A percentile compares a stretch with the other conserved stretches of the same genome.
Conservation (phyloP, 1,140 invertebrate genomes). For the Aradophagus sp. region DNA sequence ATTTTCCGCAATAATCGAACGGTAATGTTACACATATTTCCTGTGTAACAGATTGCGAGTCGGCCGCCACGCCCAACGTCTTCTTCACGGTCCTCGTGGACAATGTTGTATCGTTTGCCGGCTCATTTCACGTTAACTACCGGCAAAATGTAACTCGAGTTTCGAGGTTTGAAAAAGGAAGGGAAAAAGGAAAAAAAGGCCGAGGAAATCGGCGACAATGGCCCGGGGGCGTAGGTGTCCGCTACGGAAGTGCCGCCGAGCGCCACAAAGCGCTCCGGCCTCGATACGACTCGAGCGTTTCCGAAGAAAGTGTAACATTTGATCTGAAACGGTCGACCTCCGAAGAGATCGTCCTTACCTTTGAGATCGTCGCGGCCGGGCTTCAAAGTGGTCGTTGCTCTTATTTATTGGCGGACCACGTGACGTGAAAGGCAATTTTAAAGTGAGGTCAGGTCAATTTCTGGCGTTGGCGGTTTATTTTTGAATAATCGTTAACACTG, state of each 20-base stretch:
- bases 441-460: too few species aligned
- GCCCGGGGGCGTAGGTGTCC: slow-evolving; percentile 58
- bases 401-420: slow-evolving; percentile 8
- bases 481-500: too few species aligned
- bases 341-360: slow-evolving; percentile 17
- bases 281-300: slow-evolving; percentile 42
- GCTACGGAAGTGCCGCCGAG: slow-evolving; percentile 67
- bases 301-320: slow-evolving; percentile 52
- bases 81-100: slow-evolving; percentile 52
- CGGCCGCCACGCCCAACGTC: slow-evolving; percentile 53
- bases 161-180: slow-evolving; percentile 51
- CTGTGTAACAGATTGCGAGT: slow-evolving; percentile 51
- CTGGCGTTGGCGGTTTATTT: too few species aligned
- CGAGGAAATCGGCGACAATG: slow-evolving; percentile 66
- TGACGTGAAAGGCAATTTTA: too few species aligned
- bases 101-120: slow-evolving; percentile 65
- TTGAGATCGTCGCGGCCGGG: slow-evolving; percentile 19
- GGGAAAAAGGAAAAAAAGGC: too few species aligned
- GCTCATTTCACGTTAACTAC: slow-evolving; percentile 58
- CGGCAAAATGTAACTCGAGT: slow-evolving; percentile 60
- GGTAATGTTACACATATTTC: slow-evolving; percentile 54
- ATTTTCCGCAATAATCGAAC: slow-evolving; percentile 58
- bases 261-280: slow-evolving; percentile 50
- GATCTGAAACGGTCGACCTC: too few species aligned
- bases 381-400: slow-evolving; percentile 43